Evolutionary conservation across 2,113 vertebrate genomes (phyloP).

Genomic region (Paradoxurus hermaphroditus): DNA sequence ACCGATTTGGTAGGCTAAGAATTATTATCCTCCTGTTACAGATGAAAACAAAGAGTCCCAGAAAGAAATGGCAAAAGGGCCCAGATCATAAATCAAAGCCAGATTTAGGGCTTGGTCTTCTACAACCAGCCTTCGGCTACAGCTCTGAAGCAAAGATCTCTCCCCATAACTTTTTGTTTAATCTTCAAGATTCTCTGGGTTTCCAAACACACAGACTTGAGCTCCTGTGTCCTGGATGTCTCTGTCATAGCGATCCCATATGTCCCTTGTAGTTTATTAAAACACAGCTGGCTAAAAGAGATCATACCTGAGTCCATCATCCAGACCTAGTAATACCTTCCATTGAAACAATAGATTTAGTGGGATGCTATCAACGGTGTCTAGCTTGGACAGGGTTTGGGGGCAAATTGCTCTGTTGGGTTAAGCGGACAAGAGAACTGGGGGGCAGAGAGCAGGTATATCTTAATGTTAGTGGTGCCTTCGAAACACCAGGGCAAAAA

Average conservation of each 20-base stretch:
- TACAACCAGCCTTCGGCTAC: fast-evolving
- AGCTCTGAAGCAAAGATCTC: background rate
- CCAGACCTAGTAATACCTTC: background rate
- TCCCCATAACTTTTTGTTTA: background rate
- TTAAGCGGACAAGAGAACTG: background rate
- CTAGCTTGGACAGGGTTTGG: background rate
- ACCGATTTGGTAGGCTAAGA: background rate
- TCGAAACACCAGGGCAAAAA: background rate
- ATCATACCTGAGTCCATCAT: background rate
- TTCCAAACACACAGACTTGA: background rate
- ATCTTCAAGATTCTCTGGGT: background rate
- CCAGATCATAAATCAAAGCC: background rate
- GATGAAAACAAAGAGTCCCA: background rate
- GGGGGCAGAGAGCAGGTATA: background rate
- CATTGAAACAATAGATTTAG: background rate
- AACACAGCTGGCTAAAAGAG: background rate
- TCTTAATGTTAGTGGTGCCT: background rate
- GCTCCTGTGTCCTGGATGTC: fast-evolving
- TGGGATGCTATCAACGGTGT: background rate
- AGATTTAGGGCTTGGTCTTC: background rate
- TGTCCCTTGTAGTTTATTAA: background rate
- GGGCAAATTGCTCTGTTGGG: background rate
- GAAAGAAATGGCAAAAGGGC: background rate
- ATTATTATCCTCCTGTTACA: background rate
- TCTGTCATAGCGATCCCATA: background rate